Percentiles rank a stretch among this genome's conserved stretches.
These are phyloP conservation scores for Capitulum mitella DNA, from an alignment of 2,888 invertebrate genomes.

Conservation along the genomic window DNA sequence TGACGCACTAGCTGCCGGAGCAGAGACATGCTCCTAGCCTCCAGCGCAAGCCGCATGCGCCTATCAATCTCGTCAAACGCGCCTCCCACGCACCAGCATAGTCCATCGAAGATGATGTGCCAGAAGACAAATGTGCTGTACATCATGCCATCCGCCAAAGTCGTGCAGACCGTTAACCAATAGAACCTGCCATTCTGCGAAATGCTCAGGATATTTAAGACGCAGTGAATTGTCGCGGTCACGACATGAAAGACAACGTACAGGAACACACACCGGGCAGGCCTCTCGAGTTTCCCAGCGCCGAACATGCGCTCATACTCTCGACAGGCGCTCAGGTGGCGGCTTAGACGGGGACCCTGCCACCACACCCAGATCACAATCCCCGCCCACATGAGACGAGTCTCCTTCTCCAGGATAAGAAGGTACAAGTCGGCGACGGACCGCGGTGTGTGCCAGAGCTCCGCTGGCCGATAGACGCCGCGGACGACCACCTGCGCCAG, in stretches of 20 bases:
- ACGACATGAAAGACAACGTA: background rate
- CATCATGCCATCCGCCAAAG: background rate
- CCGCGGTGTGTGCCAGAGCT: no score
- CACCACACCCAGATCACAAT: background rate
- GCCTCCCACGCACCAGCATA: background rate
- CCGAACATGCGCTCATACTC: background rate
- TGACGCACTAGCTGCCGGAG: background rate
- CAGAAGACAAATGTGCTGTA: background rate
- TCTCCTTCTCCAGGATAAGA: background rate
- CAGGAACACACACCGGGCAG: background rate
- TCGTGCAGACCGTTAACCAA: background rate
- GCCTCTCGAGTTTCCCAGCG: background rate
- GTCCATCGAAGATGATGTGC: background rate
- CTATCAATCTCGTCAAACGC: background rate
- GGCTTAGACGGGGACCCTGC: background rate
- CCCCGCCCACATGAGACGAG: background rate
- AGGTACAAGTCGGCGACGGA: background rate
- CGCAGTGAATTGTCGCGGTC: background rate
- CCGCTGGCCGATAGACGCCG: background rate
- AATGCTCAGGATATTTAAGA: background rate
- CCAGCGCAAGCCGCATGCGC: background rate
- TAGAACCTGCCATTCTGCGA: rapidly evolving
- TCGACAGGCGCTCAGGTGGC: background rate
- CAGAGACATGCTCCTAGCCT: background rate
- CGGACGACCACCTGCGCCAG: background rate